These are phyloP conservation scores for Lagocephalus sceleratus DNA, from an alignment of 2,797 vertebrate genomes.

Conservation along the genomic window DNA sequence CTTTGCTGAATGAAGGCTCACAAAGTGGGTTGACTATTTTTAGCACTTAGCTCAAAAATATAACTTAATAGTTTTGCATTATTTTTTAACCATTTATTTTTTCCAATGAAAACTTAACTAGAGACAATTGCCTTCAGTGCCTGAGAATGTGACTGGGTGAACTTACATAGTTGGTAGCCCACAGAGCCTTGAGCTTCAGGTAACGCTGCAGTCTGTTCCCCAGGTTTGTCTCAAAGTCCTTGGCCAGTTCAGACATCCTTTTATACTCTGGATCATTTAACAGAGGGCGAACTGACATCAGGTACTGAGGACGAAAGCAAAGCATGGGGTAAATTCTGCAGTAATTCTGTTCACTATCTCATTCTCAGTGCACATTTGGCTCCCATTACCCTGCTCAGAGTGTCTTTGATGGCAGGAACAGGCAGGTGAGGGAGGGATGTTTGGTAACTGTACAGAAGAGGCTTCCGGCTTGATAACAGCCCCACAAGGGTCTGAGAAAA, in stretches of 20 bases:
- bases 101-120: no score
- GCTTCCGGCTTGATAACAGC: constrained; percentile 81
- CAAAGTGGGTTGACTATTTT: no score
- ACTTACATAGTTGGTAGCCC: constrained; percentile 87
- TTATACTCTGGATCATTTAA: constrained; percentile 69
- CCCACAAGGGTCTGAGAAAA: constrained; percentile 74
- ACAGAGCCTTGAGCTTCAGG: constrained; percentile 85
- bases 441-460: constrained; percentile 87
- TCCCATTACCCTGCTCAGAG: constrained; percentile 77
- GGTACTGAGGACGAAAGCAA: constrained; percentile 67
- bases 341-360: background rate
- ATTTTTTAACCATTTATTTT: background rate
- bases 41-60: no score
- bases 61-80: no score
- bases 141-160: background rate
- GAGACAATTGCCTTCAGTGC: no score
- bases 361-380: background rate
- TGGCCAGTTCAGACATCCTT: constrained; percentile 67
- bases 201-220: constrained; percentile 83
- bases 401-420: constrained; percentile 80
- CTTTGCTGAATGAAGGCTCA: no score
- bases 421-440: constrained; percentile 84
- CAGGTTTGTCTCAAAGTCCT: constrained; percentile 77
- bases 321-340: background rate
- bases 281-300: constrained; percentile 81